Conservation (phyloP, 1,140 invertebrate species). For the Drosophila mauritiana region DNA sequence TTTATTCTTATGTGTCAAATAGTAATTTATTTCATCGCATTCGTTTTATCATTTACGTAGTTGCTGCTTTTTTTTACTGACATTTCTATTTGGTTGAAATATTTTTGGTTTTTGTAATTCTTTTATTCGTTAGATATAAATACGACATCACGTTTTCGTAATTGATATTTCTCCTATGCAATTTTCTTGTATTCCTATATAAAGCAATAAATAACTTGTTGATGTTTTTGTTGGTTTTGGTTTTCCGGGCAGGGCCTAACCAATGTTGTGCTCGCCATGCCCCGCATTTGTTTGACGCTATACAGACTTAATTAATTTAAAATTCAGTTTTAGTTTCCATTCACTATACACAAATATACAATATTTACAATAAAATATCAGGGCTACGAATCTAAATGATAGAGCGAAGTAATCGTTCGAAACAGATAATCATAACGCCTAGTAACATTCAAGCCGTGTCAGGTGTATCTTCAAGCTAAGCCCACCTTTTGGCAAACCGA, state of each 20-base stretch:
- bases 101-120: constrained; percentile 42
- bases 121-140: constrained; percentile 74
- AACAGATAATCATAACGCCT: constrained; percentile 42
- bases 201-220: constrained; percentile 82
- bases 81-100: constrained; percentile 78
- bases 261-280: constrained; percentile 44
- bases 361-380: constrained; percentile 76
- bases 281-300: constrained; percentile 66
- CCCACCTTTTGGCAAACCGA: constrained; percentile 38
- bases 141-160: constrained; percentile 84
- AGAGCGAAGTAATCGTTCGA: constrained; percentile 42
- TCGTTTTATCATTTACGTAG: constrained; percentile 79
- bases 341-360: constrained; percentile 83
- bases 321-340: constrained; percentile 70
- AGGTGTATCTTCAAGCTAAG: constrained; percentile 43
- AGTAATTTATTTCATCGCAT: constrained; percentile 81
- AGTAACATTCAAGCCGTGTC: constrained; percentile 63
- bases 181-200: constrained; percentile 81
- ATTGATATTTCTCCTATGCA: constrained; percentile 83
- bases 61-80: constrained; percentile 75
- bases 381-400: constrained; percentile 48
- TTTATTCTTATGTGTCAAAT: constrained; percentile 83
- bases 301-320: constrained; percentile 81
- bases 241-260: constrained; percentile 29
- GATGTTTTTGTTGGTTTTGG: constrained; percentile 29